phyloP scores from a whole-genome alignment of 2,113 vertebrate species.

The Cinclus mexicanus region DNA sequence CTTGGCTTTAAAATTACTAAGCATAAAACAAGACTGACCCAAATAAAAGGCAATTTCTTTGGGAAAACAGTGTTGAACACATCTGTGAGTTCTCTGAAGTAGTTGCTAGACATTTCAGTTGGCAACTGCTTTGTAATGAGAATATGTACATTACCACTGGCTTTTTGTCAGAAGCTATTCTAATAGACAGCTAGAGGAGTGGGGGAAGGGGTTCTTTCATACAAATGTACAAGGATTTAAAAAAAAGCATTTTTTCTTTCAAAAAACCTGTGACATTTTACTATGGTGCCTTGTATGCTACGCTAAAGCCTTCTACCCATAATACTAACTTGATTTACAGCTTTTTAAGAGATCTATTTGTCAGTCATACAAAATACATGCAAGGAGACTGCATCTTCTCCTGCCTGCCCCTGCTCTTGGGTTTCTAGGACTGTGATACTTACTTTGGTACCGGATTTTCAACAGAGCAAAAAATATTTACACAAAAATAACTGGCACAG shows the following conservation, averaged over 20 bases:
- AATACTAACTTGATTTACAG: neutral
- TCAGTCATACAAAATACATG: neutral
- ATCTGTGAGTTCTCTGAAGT: neutral
- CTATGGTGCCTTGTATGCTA: neutral
- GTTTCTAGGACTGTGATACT: neutral
- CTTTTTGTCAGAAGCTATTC: neutral
- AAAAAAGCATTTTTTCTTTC: neutral
- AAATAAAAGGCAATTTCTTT: neutral
- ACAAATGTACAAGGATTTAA: neutral
- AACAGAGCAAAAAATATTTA: neutral
- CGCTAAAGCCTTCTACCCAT: neutral
- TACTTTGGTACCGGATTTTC: neutral
- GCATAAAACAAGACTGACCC: neutral
- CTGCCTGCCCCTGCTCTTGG: neutral
- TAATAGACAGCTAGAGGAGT: accelerated
- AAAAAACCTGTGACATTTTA: neutral
- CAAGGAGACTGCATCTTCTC: neutral
- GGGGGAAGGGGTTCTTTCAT: neutral
- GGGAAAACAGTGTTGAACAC: neutral
- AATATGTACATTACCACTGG: neutral
- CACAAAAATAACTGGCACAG: neutral
- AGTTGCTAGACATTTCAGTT: neutral
- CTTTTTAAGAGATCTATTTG: neutral
- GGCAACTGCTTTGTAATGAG: neutral
- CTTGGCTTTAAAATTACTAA: neutral